These are phyloP conservation scores for Scaptomyza graminum DNA, from an alignment of 1,140 invertebrate genomes.

Conservation along the genomic window DNA sequence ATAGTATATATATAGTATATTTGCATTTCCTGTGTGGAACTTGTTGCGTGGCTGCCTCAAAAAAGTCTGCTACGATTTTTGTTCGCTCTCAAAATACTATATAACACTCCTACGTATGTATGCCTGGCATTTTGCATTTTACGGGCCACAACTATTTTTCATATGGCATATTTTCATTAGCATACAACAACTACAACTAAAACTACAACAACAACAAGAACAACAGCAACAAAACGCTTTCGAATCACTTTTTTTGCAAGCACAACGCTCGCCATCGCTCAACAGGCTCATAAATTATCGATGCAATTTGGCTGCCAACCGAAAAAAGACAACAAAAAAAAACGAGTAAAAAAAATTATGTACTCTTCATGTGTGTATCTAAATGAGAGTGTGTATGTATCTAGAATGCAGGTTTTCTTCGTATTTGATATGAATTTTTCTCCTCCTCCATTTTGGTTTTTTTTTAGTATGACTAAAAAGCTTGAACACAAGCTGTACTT, in stretches of 20 bases:
- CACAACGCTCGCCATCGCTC: constrained; percentile 44
- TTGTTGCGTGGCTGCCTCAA: constrained; percentile 44
- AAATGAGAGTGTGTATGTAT: constrained; percentile 12
- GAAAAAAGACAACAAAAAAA: constrained; percentile 7
- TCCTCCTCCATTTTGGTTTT: background rate
- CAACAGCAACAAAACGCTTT: constrained; percentile 2
- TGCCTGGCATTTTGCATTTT: constrained; percentile 7
- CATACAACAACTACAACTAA: constrained; percentile 8
- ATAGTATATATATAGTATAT: background rate
- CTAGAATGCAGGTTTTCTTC: constrained; percentile 17
- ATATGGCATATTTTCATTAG: constrained; percentile 20
- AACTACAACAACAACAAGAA: background rate
- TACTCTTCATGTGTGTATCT: constrained; percentile 13
- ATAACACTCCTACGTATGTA: background rate
- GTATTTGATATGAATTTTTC: constrained; percentile 25
- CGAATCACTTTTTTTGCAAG: constrained; percentile 29
- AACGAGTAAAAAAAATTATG: background rate
- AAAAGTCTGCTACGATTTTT: constrained; percentile 44
- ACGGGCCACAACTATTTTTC: constrained; percentile 1
- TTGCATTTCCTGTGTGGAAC: constrained; percentile 32
- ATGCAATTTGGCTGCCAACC: constrained; percentile 43
- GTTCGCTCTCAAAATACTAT: background rate
- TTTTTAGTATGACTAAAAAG: background rate
- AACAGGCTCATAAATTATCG: constrained; percentile 61
- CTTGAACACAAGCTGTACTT: background rate